Evolutionary conservation across 2,888 invertebrate genomes (phyloP).

Genomic region (Drosophila yooni): DNA sequence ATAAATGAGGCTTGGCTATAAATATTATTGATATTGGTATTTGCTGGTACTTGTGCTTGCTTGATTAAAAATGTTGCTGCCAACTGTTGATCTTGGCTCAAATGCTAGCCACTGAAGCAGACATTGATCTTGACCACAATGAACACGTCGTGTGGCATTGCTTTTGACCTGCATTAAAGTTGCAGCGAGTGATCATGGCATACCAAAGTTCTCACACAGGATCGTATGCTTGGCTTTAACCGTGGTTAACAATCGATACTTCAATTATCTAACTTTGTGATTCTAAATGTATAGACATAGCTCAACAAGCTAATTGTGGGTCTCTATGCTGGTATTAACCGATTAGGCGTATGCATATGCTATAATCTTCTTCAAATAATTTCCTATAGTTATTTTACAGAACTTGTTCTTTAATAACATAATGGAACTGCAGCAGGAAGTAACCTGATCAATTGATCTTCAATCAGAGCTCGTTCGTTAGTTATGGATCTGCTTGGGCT

Average conservation of each 20-base stretch:
- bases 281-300: not conserved
- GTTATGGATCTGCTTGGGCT: constrained; percentile 21
- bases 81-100: constrained; percentile 45
- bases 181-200: not conserved
- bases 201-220: not conserved
- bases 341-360: not conserved
- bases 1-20: constrained; percentile 50
- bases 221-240: not conserved
- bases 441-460: constrained; percentile 17
- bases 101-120: constrained; percentile 38
- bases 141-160: constrained; percentile 15
- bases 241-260: not conserved
- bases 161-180: constrained; percentile 24
- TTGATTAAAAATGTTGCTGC: constrained; percentile 51
- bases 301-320: constrained; percentile 12
- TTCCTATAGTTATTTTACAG: not conserved
- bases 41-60: constrained; percentile 34
- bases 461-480: constrained; percentile 35
- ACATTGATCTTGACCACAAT: constrained; percentile 36
- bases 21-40: constrained; percentile 55
- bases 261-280: constrained; percentile 9
- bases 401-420: not conserved
- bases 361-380: not conserved
- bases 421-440: constrained; percentile 32
- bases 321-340: not conserved